These are phyloP conservation scores for Philereme vetulata DNA, from an alignment of 2,888 invertebrate species.

Conservation along the genomic window DNA sequence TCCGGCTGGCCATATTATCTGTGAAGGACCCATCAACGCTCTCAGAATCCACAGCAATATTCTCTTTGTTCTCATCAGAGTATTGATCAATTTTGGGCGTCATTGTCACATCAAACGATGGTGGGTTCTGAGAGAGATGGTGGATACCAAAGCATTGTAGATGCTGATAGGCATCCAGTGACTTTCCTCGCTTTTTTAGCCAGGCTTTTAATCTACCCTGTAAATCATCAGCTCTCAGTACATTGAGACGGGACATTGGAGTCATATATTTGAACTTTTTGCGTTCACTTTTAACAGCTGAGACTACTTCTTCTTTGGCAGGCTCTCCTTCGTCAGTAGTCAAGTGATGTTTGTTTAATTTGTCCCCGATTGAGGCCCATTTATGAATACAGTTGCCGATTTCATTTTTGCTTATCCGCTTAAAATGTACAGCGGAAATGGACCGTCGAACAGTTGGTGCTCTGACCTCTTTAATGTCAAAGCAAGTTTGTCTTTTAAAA, in stretches of 20 bases:
- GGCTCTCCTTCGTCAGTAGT: slow-evolving; percentile 62
- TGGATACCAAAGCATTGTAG: slow-evolving; percentile 81
- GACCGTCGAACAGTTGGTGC: slow-evolving; percentile 55
- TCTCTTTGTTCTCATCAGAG: slow-evolving; percentile 81
- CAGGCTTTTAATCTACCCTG: slow-evolving; percentile 74
- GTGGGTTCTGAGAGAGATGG: slow-evolving; percentile 38
- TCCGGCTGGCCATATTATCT: slow-evolving; percentile 60
- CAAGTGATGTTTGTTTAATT: slow-evolving; percentile 58
- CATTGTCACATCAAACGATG: background rate
- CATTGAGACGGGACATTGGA: slow-evolving; percentile 61
- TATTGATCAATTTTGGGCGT: slow-evolving; percentile 41
- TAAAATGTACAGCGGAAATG: slow-evolving; percentile 78
- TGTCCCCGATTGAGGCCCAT: slow-evolving; percentile 73
- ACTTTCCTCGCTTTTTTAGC: slow-evolving; percentile 79
- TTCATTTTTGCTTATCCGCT: slow-evolving; percentile 63
- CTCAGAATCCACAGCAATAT: slow-evolving; percentile 69
- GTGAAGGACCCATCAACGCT: slow-evolving; percentile 68
- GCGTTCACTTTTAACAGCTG: slow-evolving; percentile 71
- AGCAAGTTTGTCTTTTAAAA: slow-evolving; percentile 57
- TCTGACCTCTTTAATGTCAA: slow-evolving; percentile 47
- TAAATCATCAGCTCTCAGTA: slow-evolving; percentile 69
- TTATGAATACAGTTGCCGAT: slow-evolving; percentile 67
- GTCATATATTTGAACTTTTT: slow-evolving; percentile 74
- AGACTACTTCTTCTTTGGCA: slow-evolving; percentile 56
- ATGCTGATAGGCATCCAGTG: slow-evolving; percentile 75